Conservation (phyloP, 1,140 invertebrate species). For the Eriocheir sinensis region DNA sequence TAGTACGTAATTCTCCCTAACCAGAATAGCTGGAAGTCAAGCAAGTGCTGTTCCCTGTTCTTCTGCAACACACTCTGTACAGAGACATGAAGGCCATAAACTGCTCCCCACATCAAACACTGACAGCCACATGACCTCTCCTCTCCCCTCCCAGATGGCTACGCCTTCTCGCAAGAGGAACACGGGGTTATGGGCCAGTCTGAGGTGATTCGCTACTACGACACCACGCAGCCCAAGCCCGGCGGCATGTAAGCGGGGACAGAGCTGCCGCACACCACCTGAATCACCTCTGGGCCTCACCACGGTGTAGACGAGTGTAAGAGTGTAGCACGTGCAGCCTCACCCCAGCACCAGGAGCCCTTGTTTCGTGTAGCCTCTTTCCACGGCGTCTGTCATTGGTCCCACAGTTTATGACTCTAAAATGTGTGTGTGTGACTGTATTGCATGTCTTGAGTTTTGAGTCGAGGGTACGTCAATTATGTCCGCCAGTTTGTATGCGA, state of each 20-base stretch:
- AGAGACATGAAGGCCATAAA: too few relatives aligned
- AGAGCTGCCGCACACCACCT: neutral
- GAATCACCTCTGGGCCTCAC: conserved; percentile 5
- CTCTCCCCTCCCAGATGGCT: conserved; percentile 89
- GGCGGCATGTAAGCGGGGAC: conserved; percentile 76
- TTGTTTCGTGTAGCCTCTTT: neutral
- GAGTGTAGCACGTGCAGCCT: neutral
- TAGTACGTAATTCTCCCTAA: too few relatives aligned
- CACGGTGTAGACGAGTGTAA: neutral
- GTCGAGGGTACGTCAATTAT: neutral
- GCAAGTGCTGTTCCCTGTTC: too few relatives aligned
- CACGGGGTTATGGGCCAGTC: conserved; percentile 96
- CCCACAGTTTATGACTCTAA: conserved; percentile 24
- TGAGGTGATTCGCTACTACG: conserved; percentile 95
- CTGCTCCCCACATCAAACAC: neutral
- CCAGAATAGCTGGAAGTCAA: too few relatives aligned
- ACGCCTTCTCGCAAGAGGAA: conserved; percentile 99
- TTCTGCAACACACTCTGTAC: too few relatives aligned
- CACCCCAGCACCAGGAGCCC: neutral
- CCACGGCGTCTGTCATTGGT: neutral
- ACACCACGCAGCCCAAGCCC: conserved; percentile 85
- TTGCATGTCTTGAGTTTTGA: conserved; percentile 25
- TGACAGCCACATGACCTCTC: conserved; percentile 38
- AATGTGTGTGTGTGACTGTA: neutral
- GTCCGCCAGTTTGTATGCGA: too few relatives aligned